A percentile compares a stretch with the other conserved stretches of the same genome.
Conservation (phyloP, 2,113 vertebrate genomes). For the Zosterops borbonicus region DNA sequence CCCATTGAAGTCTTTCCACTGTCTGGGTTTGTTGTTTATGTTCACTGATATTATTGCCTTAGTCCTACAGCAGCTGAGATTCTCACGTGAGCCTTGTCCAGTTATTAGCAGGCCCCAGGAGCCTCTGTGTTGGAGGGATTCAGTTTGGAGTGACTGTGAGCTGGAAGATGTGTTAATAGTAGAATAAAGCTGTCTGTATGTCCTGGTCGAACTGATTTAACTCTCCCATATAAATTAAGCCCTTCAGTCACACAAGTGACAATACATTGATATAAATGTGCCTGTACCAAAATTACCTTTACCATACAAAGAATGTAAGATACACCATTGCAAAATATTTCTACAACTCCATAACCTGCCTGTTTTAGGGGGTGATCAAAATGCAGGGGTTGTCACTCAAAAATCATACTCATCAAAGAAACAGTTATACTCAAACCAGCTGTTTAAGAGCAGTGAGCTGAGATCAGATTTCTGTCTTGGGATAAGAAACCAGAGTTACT, state of each 20-base stretch:
- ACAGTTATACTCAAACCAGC: background rate
- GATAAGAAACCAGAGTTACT: background rate
- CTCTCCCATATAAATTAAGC: background rate
- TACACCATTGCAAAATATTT: background rate
- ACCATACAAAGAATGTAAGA: background rate
- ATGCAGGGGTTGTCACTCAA: background rate
- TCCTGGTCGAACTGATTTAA: background rate
- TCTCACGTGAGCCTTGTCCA: background rate
- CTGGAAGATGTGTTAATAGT: background rate
- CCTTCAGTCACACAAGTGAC: background rate
- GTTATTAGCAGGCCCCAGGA: background rate
- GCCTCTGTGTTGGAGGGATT: background rate
- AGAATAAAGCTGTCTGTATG: background rate
- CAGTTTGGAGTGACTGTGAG: background rate
- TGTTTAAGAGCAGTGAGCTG: background rate
- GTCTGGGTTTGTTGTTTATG: background rate
- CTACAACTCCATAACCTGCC: background rate
- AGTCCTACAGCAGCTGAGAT: background rate
- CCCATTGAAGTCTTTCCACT: background rate
- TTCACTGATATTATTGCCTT: background rate
- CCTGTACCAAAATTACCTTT: background rate
- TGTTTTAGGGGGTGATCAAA: accelerated
- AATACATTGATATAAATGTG: background rate
- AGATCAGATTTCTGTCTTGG: background rate
- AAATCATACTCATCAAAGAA: background rate